Base-by-base conservation (phyloP, 2,888 invertebrate genomes). In the Chesias legatella region DNA sequence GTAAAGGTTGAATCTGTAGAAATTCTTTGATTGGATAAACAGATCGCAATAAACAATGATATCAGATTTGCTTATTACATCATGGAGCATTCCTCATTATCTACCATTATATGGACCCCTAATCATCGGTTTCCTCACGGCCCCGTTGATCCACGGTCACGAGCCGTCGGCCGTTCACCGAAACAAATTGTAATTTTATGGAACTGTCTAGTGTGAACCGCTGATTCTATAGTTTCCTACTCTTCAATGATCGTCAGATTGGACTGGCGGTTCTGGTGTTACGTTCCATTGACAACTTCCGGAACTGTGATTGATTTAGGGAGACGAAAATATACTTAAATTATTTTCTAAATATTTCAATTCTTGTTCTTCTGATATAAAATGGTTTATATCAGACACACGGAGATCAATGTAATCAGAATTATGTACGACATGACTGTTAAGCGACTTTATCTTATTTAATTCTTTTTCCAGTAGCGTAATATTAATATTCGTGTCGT, bases 141-240 rank as follows among this genome's bases (percentile, higher is more conserved):
- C 50, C 49, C 48, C 40, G 35, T 57, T 39, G 56, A 57, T 64
- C 60, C 70, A 72, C 67, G 77, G 75, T 76, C 77, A 75, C 73
- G 75, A 70, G 53, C 58, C 52, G 51, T 36, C 67, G 78, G 73
- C 66, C 75, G 58, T 77, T 79, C 78, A 79, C 79, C 79, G 73
- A 63, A 63, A 54, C 71, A 55, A 67, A 74, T 68, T 54, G 32
- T 20, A 47, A 73, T 73, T 73, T 71, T 69, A 70, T 64, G 66
- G 66, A 67, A 67, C 68, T 61, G 65, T 67, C 60, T 54, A 55
- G 51, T 62, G 50, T 56, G 57, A 57, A 51, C 49, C 58, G 55
- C 54, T 55, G 48, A 51, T 55, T 48, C 38, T 54, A 46, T 54
- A 36, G 47, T 51, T 51, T 58, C 51, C 43, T 40, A 46, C 26